Base-by-base conservation (phyloP, 64 coral and sea anemone species). In the Porites lutea region DNA sequence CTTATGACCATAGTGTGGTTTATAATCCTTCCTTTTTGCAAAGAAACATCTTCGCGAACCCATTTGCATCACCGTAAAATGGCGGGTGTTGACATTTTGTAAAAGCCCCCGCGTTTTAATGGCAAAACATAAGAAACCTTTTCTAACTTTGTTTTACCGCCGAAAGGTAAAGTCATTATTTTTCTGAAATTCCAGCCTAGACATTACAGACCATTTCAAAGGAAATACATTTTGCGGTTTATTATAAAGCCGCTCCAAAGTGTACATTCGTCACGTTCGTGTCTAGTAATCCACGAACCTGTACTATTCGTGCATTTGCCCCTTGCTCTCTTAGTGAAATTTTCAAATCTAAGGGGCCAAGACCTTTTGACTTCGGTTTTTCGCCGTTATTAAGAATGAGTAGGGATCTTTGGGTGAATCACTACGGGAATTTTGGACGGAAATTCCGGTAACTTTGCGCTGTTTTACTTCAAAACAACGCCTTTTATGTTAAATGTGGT, bases 161-260 rank as follows among this genome's bases (percentile, higher is more conserved):
- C 63, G 69, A 83, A 83, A 5, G 19, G 62, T 51, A 52, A 83
- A 67, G 9, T 7, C 45, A 68, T 83, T 65, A 66, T 68, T 68
- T 13, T 5, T 52, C 59, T 65, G 61, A 37, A 65, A 16, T 63
- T 65, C 37, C 7, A 58, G 48, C 59, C 43, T 49, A 11, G 4
- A 73, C 48, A 52, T 76, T 50, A 50, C 13, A 47, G 48, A 51
- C 73, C 73, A 76, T 76, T 76, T 16, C 18, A 68, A 48, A 84
- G 81, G 81, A 84, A 84, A 84, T 51, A 47, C 18, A 8, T 67
- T 69, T 68, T 84, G 81, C 81, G 81, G 81, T 84, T 67, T 82
- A 13, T 84, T 19, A 14, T 64, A 7, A 49, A 22, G 47, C 2
- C 62, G 16, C 44, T 52, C 61, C n/a, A 4, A 68, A 23, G 19